These are phyloP conservation scores for Stenchaetothrips biformis DNA, from an alignment of 2,888 invertebrate species.

Conservation along the genomic window DNA sequence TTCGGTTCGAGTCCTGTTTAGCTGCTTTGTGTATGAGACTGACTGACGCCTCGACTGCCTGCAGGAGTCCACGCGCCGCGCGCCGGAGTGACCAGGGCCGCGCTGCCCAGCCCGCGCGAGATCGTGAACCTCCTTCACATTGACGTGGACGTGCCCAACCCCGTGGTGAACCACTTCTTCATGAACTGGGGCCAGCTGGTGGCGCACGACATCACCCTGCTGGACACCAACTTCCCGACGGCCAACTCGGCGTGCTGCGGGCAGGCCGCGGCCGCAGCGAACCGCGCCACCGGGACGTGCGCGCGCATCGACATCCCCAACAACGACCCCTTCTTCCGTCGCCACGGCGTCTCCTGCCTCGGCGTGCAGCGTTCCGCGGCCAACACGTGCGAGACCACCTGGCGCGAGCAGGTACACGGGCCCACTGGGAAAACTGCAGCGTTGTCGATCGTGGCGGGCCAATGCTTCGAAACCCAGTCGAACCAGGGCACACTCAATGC, in stretches of 20 bases:
- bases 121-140: neutral
- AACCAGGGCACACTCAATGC: too few relatives aligned
- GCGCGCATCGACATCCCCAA: slow-evolving; percentile 11
- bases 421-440: too few relatives aligned
- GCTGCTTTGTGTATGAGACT: neutral
- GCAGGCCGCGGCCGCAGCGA: neutral
- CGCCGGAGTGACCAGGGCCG: neutral
- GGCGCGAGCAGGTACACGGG: neutral
- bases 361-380: neutral
- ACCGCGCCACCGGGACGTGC: slow-evolving; percentile 6
- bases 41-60: neutral
- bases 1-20: neutral
- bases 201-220: slow-evolving; percentile 12
- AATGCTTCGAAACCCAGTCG: neutral
- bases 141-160: slow-evolving; percentile 12
- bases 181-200: slow-evolving; percentile 14
- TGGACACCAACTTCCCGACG: neutral
- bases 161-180: slow-evolving; percentile 22
- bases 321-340: slow-evolving; percentile 12
- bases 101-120: slow-evolving; percentile 8
- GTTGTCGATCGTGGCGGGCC: neutral
- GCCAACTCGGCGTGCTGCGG: slow-evolving; percentile 12
- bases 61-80: neutral
- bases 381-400: neutral
- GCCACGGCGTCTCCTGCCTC: neutral